Evolutionary conservation across 2,888 invertebrate genomes (phyloP).

Genomic region (Trichacis sp.): DNA sequence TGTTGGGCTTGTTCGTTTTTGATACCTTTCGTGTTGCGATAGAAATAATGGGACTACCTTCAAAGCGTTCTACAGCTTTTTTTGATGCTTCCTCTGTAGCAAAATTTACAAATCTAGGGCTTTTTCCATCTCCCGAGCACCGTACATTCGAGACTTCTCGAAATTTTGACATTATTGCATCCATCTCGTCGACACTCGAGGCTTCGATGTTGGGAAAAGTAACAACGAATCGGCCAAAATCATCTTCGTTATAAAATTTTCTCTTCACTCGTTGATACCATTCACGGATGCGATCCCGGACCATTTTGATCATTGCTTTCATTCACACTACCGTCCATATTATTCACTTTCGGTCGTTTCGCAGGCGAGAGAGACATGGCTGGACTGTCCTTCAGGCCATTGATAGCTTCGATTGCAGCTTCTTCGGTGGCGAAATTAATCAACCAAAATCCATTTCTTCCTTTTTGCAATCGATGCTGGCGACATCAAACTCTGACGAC

Average conservation of each 20-base stretch:
- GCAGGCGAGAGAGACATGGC: too few species aligned
- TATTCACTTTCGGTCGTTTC: too few species aligned
- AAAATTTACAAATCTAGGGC: slow-evolving; percentile 51
- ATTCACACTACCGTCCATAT: too few species aligned
- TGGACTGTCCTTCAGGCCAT: too few species aligned
- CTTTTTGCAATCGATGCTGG: too few species aligned
- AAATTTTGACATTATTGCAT: slow-evolving; percentile 46
- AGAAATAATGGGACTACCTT: slow-evolving; percentile 1
- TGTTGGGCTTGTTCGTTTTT: neutral
- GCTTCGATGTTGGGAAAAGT: slow-evolving; percentile 42
- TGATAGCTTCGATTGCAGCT: too few species aligned
- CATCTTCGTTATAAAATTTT: neutral
- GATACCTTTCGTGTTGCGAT: slow-evolving; percentile 13
- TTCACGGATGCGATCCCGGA: too few species aligned
- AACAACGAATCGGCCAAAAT: slow-evolving; percentile 29
- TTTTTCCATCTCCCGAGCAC: slow-evolving; percentile 41
- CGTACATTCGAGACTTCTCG: slow-evolving; percentile 45
- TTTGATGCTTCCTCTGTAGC: slow-evolving; percentile 32
- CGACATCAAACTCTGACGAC: too few species aligned
- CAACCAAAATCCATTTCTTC: too few species aligned
- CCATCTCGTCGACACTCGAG: slow-evolving; percentile 37
- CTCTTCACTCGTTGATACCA: neutral
- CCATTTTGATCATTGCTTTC: too few species aligned
- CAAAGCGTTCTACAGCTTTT: slow-evolving; percentile 26
- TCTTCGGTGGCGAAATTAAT: too few species aligned